Evolutionary conservation across 2,113 vertebrate genomes (phyloP).

Genomic region (Protobothrops mucrosquamatus): DNA sequence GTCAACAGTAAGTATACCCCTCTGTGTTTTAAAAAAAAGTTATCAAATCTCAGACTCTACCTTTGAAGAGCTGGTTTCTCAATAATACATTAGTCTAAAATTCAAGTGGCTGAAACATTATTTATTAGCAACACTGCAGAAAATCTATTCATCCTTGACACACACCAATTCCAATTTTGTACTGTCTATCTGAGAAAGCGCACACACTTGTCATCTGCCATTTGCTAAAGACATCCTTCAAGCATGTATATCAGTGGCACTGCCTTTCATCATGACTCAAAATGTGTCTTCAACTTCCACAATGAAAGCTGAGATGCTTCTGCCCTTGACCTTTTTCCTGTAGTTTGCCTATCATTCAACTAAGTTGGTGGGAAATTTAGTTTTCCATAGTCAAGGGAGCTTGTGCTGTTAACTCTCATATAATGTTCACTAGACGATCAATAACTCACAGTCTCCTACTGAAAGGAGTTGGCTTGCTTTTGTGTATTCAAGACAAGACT

Average conservation of each 20-base stretch:
- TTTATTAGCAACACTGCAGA: conserved; percentile 36
- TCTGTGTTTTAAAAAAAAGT: background rate
- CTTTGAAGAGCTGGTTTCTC: background rate
- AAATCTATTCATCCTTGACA: conserved; percentile 55
- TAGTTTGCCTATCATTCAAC: conserved; percentile 50
- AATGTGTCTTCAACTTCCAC: conserved; percentile 29
- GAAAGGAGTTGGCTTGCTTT: conserved; percentile 65
- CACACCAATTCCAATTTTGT: conserved; percentile 49
- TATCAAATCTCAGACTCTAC: background rate
- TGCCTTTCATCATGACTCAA: conserved; percentile 31
- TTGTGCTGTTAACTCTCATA: conserved; percentile 56
- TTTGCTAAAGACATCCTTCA: conserved; percentile 33
- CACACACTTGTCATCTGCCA: conserved; percentile 6
- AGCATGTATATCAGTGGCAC: conserved; percentile 6
- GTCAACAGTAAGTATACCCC: background rate
- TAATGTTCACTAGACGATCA: conserved; percentile 59
- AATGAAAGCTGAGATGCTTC: conserved; percentile 54
- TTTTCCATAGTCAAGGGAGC: conserved; percentile 43
- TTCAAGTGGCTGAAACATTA: conserved; percentile 12
- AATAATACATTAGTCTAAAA: conserved; percentile 55
- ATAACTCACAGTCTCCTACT: conserved; percentile 57
- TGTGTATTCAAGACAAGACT: conserved; percentile 58
- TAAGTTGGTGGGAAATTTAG: conserved; percentile 57
- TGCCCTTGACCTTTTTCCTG: conserved; percentile 54
- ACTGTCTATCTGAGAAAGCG: conserved; percentile 36